A percentile compares a stretch with the other conserved stretches of the same genome.
Conservation (phyloP, 2,113 vertebrate genomes). For the Rhinolophus sinicus region DNA sequence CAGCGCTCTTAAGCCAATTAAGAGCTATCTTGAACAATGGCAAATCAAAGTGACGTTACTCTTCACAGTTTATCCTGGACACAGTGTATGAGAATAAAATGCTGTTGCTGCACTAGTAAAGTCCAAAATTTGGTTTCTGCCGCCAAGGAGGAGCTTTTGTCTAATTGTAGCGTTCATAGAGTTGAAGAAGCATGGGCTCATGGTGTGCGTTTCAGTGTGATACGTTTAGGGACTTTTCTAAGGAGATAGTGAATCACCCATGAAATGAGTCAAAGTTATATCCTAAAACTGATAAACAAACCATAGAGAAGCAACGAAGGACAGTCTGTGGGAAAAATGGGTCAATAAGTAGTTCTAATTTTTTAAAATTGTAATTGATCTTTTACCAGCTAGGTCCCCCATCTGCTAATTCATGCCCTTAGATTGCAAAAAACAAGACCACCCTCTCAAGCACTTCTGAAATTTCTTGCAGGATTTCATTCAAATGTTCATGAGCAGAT, state of each 20-base stretch:
- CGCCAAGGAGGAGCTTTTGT: conserved; percentile 26
- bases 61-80: conserved; percentile 40
- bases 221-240: conserved; percentile 47
- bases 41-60: background rate
- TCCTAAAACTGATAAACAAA: background rate
- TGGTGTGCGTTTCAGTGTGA: conserved; percentile 55
- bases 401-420: background rate
- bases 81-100: conserved; percentile 7
- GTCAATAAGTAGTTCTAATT: background rate
- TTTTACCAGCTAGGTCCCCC: background rate
- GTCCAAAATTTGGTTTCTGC: conserved; percentile 58
- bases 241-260: conserved; percentile 50
- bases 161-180: conserved; percentile 33
- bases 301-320: background rate
- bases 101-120: conserved; percentile 49
- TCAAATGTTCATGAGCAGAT: background rate
- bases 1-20: conserved; percentile 23
- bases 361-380: background rate
- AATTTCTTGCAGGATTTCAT: background rate
- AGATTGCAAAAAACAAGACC: background rate
- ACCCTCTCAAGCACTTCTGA: background rate
- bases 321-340: background rate
- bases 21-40: conserved; percentile 58
- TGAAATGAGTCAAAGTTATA: conserved; percentile 52
- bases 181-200: conserved; percentile 43